Base-by-base conservation (phyloP, 2,113 vertebrate species). In the Orycteropus afer region DNA sequence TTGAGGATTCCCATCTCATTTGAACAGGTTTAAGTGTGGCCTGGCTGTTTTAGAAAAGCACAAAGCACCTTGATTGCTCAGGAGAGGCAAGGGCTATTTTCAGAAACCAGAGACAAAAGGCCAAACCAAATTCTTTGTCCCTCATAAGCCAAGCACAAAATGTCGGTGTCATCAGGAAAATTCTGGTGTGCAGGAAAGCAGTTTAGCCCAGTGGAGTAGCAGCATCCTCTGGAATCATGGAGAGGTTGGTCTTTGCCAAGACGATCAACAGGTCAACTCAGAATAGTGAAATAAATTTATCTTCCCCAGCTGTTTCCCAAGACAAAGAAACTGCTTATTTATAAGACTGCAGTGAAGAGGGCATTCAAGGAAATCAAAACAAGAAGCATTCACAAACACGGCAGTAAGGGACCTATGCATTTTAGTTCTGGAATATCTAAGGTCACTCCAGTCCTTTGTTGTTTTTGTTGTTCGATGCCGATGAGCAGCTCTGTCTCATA, bases 341-440 rank as follows among this genome's bases (percentile, higher is more conserved):
- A 22, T 17, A 45, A 79, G 37, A 14, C 1, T 49, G 20, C n/a
- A n/a, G 18, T 29, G 32, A 65, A 49, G 27, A 12, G 1, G 11
- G 29, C 29, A 18, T 7, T 2, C 55, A 63, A 42, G 34, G 20
- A 65, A 65, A 3, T 22, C 13, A 42, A 59, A 13, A 0, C 0
- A 9, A n/a, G 57, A 10, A 11, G 61, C 0, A 3, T 13, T 57
- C 11, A 42, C n/a, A 13, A 45, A 55, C 2, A 11, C 0, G 11
- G 20, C 15, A 5, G 1, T 2, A 9, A 37, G 18, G 5, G 13
- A 40, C 45, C 61, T 17, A 12, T 0, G 17, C 25, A 32, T 32
- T 71, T 91, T 51, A 32, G n/a, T 25, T 2, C 23, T 37, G 5
- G 29, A 49, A 45, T 51, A 15, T 42, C 23, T 7, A 14, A 34